Evolutionary conservation across 2,113 vertebrate genomes (phyloP).

Genomic region (Labeo catla): DNA sequence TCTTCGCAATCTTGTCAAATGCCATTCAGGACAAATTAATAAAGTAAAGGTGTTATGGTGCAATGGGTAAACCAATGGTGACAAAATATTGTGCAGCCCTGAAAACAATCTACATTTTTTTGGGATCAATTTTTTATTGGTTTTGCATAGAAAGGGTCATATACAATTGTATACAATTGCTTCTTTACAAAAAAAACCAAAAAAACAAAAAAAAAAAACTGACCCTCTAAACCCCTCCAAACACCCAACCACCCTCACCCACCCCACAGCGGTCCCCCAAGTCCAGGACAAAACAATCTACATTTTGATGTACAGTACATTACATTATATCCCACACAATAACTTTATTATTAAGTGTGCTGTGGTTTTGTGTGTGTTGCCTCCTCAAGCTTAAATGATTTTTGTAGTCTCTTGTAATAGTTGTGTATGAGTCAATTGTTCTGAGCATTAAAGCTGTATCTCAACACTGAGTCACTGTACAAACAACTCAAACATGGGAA

Average conservation of each 20-base stretch:
- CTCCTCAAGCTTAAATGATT: neutral
- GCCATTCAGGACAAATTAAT: neutral
- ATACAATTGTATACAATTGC: too few species aligned
- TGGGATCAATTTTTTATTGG: too few species aligned
- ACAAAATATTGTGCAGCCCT: neutral
- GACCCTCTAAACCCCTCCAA: too few species aligned
- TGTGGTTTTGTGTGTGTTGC: neutral
- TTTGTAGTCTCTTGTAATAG: neutral
- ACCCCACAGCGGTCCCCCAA: too few species aligned
- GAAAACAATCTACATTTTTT: neutral
- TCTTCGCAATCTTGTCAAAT: neutral
- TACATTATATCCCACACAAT: neutral
- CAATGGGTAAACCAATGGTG: neutral
- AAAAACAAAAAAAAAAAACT: too few species aligned
- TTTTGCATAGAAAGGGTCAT: too few species aligned
- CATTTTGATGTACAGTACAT: neutral
- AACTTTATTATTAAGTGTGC: neutral
- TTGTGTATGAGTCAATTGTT: neutral
- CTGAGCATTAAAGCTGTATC: neutral
- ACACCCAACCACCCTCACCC: too few species aligned
- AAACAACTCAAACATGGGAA: neutral
- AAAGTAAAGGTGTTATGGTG: neutral
- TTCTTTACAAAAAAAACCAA: too few species aligned
- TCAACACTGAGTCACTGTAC: neutral
- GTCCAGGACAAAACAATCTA: too few species aligned